These are phyloP conservation scores for Bombus waltoni DNA, from an alignment of 1,140 invertebrate genomes.

Conservation along the genomic window DNA sequence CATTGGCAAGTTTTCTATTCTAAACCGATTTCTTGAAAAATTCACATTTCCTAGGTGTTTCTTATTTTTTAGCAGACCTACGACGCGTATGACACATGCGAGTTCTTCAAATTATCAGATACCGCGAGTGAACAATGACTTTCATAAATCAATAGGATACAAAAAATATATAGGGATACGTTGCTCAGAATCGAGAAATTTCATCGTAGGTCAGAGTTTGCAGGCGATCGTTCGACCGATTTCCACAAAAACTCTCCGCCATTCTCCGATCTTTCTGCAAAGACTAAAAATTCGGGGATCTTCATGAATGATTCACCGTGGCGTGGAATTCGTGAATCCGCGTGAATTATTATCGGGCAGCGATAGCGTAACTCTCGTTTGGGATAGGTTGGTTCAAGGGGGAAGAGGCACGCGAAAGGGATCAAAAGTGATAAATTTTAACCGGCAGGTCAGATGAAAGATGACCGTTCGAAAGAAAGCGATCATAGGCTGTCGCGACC, in stretches of 20 bases:
- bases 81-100: too few species aligned
- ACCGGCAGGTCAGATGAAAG: not conserved
- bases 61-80: too few species aligned
- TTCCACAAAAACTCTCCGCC: not conserved
- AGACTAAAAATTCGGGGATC: not conserved
- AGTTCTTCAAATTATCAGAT: not conserved
- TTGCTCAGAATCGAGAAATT: not conserved
- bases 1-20: not conserved
- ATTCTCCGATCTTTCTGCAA: not conserved
- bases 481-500: not conserved
- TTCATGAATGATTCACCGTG: conserved; percentile 7
- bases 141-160: not conserved
- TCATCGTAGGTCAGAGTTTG: not conserved
- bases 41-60: not conserved
- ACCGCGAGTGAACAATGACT: not conserved
- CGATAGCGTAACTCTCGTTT: not conserved
- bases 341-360: not conserved
- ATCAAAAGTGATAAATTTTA: conserved; percentile 9
- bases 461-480: not conserved
- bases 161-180: not conserved
- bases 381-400: not conserved
- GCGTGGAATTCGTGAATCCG: not conserved
- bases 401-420: not conserved
- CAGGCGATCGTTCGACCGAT: not conserved
- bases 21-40: not conserved